Evolutionary conservation across 2,113 vertebrate genomes (phyloP).

Genomic region (Salvelinus alpinus): DNA sequence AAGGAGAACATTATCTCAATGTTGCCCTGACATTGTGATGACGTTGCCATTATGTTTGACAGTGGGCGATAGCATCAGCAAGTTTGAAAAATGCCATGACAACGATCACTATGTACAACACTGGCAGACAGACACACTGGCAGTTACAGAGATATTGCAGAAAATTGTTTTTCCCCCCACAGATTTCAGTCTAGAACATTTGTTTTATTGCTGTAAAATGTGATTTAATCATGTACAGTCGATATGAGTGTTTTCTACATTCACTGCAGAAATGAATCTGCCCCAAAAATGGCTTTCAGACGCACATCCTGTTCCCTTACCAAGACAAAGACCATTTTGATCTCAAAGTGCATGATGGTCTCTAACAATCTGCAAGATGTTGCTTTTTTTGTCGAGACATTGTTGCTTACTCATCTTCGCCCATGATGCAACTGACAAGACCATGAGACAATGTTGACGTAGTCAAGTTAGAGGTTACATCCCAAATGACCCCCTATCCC

Average conservation of each 20-base stretch:
- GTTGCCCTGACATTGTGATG: constrained; percentile 29
- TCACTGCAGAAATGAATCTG: background rate
- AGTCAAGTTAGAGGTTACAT: too few relatives aligned
- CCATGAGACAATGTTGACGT: background rate
- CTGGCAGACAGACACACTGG: too few relatives aligned
- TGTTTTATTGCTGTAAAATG: background rate
- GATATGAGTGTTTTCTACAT: background rate
- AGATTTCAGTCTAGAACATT: background rate
- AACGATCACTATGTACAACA: constrained; percentile 7
- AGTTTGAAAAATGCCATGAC: constrained; percentile 1
- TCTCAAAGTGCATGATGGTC: background rate
- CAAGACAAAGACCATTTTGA: background rate
- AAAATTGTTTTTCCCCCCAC: background rate
- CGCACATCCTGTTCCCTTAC: background rate
- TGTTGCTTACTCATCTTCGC: background rate
- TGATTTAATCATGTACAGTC: background rate
- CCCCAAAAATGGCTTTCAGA: too few relatives aligned
- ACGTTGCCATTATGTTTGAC: constrained; percentile 14
- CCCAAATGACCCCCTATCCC: too few relatives aligned
- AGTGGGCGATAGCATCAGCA: constrained; percentile 13
- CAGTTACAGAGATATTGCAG: constrained; percentile 5
- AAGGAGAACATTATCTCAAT: constrained; percentile 24
- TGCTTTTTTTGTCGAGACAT: background rate
- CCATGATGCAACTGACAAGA: background rate
- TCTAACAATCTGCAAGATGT: background rate